Conservation (phyloP, 2,888 invertebrate species). For the Chloromyia formosa region DNA sequence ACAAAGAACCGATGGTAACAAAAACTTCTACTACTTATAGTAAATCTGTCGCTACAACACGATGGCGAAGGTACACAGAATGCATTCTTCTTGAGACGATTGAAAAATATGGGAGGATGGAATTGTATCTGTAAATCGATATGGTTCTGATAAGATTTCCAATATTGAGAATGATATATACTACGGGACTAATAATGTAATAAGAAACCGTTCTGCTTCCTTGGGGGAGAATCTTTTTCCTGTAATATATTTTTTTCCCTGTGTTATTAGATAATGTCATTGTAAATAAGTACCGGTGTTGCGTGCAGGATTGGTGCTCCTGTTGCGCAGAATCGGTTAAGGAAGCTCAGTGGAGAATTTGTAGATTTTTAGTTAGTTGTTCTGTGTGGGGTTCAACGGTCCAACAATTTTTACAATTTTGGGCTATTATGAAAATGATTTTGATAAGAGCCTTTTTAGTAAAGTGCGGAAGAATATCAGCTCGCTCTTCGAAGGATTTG, state of each 20-base stretch:
- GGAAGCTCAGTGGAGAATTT: too few species aligned
- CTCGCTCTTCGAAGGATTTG: too few species aligned
- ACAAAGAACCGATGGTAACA: not conserved
- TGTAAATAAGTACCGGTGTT: constrained; percentile 11
- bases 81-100: not conserved
- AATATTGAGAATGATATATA: constrained; percentile 24
- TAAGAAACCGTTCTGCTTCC: constrained; percentile 28
- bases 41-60: constrained; percentile 1
- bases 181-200: constrained; percentile 22
- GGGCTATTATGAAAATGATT: too few species aligned
- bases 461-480: too few species aligned
- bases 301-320: not conserved
- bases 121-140: constrained; percentile 25
- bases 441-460: too few species aligned
- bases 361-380: not conserved
- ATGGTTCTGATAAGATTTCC: constrained; percentile 40
- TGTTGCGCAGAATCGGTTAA: not conserved
- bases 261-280: not conserved
- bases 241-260: constrained; percentile 9
- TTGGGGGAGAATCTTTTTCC: not conserved
- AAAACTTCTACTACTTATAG: not conserved
- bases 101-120: constrained; percentile 2
- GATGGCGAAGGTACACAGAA: not conserved
- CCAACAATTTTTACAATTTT: too few species aligned
- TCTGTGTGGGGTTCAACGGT: not conserved